A percentile compares a stretch with the other conserved stretches of the same genome.
Conservation (phyloP, 37 sponge, comb jelly and placozoan species). For the Haliclona indistincta region DNA sequence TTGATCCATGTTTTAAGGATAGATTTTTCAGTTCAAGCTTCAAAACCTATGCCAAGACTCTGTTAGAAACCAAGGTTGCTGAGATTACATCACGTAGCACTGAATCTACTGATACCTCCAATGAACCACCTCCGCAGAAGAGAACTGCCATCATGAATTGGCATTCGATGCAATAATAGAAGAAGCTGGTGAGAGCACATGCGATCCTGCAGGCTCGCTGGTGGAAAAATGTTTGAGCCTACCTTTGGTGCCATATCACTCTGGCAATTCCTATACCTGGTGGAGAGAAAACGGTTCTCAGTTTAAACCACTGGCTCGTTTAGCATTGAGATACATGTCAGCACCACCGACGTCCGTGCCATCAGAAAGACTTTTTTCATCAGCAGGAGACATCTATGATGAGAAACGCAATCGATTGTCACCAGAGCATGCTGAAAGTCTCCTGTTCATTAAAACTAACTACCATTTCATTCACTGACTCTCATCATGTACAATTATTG, state of each 20-base stretch:
- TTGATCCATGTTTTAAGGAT: conserved; percentile 36
- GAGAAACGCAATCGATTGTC: conserved; percentile 10
- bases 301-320: background rate
- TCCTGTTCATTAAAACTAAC: conserved; percentile 31
- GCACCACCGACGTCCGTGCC: conserved; percentile 24
- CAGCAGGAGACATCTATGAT: conserved; percentile 17
- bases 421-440: conserved; percentile 17
- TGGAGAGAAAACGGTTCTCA: conserved; percentile 13
- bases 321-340: conserved; percentile 14
- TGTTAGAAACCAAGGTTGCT: background rate
- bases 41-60: background rate
- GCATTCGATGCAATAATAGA: conserved; percentile 8
- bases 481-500: no score
- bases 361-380: conserved; percentile 16
- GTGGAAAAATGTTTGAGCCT: conserved; percentile 1
- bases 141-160: conserved; percentile 8
- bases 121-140: background rate
- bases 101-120: background rate
- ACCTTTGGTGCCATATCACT: conserved; percentile 10
- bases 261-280: conserved; percentile 14
- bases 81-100: no score
- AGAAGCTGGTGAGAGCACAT: conserved; percentile 7
- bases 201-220: background rate
- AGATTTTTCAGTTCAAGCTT: background rate
- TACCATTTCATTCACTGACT: no score